A percentile compares a stretch with the other conserved stretches of the same genome.
phyloP scores from a whole-genome alignment of 2,113 vertebrate genomes.

The Sakesphorus luctuosus region DNA sequence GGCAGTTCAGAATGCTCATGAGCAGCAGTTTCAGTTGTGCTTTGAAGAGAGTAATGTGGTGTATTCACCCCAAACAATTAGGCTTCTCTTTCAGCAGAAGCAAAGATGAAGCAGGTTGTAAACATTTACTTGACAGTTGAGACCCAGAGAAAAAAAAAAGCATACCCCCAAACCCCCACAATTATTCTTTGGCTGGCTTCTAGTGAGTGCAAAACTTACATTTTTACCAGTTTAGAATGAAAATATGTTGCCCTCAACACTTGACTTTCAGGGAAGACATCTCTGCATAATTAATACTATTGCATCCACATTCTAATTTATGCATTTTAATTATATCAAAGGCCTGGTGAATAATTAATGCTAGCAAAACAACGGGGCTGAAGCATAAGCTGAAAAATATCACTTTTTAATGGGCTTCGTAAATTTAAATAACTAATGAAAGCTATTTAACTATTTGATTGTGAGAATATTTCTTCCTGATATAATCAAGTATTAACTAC shows the following conservation, averaged over 20 bases:
- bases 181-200: neutral
- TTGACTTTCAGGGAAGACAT: slow-evolving; percentile 17
- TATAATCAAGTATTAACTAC: neutral
- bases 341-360: slow-evolving; percentile 53
- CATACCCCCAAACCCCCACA: neutral
- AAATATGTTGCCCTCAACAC: neutral
- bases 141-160: neutral
- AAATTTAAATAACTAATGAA: slow-evolving; percentile 52
- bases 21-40: slow-evolving; percentile 20
- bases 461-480: neutral
- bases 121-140: slow-evolving; percentile 42
- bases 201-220: neutral
- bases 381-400: slow-evolving; percentile 37
- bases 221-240: slow-evolving; percentile 39
- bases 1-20: neutral
- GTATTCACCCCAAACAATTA: neutral
- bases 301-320: slow-evolving; percentile 52
- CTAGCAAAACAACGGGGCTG: slow-evolving; percentile 32
- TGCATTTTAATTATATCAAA: slow-evolving; percentile 56
- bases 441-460: slow-evolving; percentile 49
- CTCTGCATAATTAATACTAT: slow-evolving; percentile 39
- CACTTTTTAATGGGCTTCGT: slow-evolving; percentile 31
- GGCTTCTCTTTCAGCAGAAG: slow-evolving; percentile 10
- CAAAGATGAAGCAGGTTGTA: slow-evolving; percentile 20
- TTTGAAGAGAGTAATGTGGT: slow-evolving; percentile 4